Evolutionary conservation across 30 jellyfish, hydroid and myxozoan genomes (phyloP).

Genomic region (Nemopilema nomurai): DNA sequence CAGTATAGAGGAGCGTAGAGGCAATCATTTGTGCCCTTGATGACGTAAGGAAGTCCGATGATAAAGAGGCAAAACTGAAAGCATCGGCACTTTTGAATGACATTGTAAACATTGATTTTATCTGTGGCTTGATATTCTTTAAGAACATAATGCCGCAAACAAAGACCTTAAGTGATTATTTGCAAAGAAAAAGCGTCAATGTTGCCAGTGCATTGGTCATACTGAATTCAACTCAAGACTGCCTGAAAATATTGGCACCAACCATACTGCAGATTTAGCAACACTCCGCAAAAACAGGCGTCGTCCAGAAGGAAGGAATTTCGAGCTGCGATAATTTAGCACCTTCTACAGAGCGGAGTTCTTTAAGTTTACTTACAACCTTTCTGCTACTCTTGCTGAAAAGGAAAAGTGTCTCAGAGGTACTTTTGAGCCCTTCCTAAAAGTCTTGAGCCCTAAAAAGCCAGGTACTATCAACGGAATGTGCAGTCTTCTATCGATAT

Average conservation of each 20-base stretch:
- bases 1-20: constrained; percentile 15
- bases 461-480: background rate
- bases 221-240: background rate
- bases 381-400: background rate
- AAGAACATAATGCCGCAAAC: background rate
- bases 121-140: background rate
- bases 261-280: background rate
- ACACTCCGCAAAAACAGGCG: background rate
- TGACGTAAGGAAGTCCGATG: background rate
- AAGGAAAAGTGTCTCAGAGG: background rate
- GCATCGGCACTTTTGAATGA: background rate
- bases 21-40: background rate
- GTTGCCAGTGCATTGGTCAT: background rate
- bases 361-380: background rate
- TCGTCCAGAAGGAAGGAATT: background rate
- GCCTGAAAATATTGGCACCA: background rate
- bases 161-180: background rate
- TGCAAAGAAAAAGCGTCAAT: background rate
- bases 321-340: background rate
- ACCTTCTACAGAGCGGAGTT: background rate
- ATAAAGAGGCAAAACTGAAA: background rate
- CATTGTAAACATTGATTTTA: background rate
- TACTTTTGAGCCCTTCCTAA: background rate
- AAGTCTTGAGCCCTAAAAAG: background rate
- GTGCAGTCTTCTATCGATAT: background rate